Base-by-base conservation (phyloP, 2,888 invertebrate species). In the Melipona bicolor region DNA sequence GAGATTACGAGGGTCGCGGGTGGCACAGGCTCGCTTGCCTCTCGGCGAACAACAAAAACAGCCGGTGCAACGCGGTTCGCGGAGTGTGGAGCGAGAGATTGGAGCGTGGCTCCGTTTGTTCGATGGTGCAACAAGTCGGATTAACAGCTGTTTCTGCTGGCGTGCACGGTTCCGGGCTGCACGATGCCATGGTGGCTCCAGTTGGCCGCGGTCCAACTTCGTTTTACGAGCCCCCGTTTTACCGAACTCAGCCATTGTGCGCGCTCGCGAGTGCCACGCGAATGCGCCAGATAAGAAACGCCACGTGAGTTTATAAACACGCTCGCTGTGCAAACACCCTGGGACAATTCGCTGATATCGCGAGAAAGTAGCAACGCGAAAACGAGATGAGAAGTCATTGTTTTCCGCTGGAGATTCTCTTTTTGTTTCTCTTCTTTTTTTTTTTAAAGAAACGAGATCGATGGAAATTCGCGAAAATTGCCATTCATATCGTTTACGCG, bases 71-170 rank as follows among this genome's bases (percentile, higher is more conserved):
- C 9, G 17, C 62, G 56, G 49, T 21, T 56, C 50, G 21, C 3
- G 67, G 54, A 54, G 56, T 50, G n/a, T n/a, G 64, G 73, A 65
- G 78, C 64, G 68, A 43, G 59, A 61, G 50, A 32, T 70, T 85
- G 86, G 75, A 80, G 68, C 84, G 77, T 64, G 85, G 73, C 77
- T 85, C 79, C 79, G 86, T 90, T 85, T 87, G 90, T 89, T 87
- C 83, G 85, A 76, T 69, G 87, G 91, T 92, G 92, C 92, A 92
- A 92, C 92, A 92, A 92, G 92, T 92, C 90, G 89, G 91, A 90
- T 89, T 90, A 91, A 91, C 93, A 92, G 92, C 92, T 92, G 92
- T 92, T 91, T 86, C 88, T 81, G 56, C 81, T 74, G 82, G 85
- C 80, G 88, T 86, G 89, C 71, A 85, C 84, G 84, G 32, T 64